These are phyloP conservation scores for Hipparchia sbordonii DNA, from an alignment of 2,888 invertebrate species.

Conservation along the genomic window DNA sequence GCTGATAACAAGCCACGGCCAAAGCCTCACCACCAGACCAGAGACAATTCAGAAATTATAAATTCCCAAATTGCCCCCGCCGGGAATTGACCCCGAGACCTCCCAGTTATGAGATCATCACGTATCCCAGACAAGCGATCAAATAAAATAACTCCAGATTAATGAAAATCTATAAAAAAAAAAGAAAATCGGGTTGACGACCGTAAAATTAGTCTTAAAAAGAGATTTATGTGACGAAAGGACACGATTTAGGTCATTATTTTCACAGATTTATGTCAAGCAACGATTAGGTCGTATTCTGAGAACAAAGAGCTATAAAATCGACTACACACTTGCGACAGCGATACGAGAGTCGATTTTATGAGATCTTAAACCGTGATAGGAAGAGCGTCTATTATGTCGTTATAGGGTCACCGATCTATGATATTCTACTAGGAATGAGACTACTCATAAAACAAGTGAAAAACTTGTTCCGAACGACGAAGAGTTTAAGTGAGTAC, in stretches of 20 bases:
- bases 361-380: slow-evolving; percentile 7
- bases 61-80: no score
- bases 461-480: no score
- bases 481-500: no score
- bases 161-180: neutral
- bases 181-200: neutral
- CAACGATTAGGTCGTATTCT: neutral
- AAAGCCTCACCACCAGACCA: no score
- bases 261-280: neutral
- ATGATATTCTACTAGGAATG: no score
- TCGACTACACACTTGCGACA: slow-evolving; percentile 2
- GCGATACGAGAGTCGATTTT: neutral
- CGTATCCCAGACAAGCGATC: no score
- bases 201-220: neutral
- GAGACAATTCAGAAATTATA: no score
- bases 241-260: slow-evolving; percentile 33
- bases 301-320: slow-evolving; percentile 5
- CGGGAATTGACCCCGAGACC: no score
- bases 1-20: no score
- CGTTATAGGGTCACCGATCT: neutral
- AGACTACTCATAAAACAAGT: no score
- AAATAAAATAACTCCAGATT: neutral
- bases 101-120: no score
- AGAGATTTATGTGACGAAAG: neutral
- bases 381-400: neutral